phyloP scores from a whole-genome alignment of 2,888 invertebrate species.

The Blastobasis lacticolella region DNA sequence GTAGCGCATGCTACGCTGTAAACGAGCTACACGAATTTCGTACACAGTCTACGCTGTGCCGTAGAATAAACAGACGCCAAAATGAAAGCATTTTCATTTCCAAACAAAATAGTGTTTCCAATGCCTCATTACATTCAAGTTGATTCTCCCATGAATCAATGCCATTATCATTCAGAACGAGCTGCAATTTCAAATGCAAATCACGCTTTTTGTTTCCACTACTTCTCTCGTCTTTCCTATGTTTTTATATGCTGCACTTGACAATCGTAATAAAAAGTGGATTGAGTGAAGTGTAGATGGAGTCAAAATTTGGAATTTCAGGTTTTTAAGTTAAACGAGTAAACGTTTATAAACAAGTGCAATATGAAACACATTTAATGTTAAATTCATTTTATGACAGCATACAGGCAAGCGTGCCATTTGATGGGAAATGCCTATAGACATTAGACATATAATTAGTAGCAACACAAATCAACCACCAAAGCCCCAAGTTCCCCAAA shows the following conservation, averaged over 20 bases:
- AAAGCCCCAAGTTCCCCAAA: no score
- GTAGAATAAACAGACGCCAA: no score
- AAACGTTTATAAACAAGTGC: no score
- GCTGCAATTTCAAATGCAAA: constrained; percentile 18
- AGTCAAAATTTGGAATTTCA: not conserved
- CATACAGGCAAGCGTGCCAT: no score
- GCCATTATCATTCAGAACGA: constrained; percentile 5
- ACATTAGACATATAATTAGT: no score
- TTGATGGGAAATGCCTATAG: no score
- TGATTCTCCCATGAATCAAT: constrained; percentile 9
- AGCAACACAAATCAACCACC: no score
- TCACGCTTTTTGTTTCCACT: constrained; percentile 6
- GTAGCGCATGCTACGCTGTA: no score
- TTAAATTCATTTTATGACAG: no score
- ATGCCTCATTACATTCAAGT: constrained; percentile 10
- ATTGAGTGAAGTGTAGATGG: constrained; percentile 6
- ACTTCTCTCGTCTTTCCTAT: not conserved
- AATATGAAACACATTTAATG: no score
- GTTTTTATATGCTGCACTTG: constrained; percentile 13
- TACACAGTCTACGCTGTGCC: not conserved
- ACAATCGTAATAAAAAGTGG: constrained; percentile 15
- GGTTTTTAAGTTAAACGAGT: no score
- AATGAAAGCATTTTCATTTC: no score
- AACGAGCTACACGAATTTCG: not conserved
- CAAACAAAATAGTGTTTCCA: not conserved